phyloP scores from a whole-genome alignment of 2,797 vertebrate species.

The Hylomyscus alleni region DNA sequence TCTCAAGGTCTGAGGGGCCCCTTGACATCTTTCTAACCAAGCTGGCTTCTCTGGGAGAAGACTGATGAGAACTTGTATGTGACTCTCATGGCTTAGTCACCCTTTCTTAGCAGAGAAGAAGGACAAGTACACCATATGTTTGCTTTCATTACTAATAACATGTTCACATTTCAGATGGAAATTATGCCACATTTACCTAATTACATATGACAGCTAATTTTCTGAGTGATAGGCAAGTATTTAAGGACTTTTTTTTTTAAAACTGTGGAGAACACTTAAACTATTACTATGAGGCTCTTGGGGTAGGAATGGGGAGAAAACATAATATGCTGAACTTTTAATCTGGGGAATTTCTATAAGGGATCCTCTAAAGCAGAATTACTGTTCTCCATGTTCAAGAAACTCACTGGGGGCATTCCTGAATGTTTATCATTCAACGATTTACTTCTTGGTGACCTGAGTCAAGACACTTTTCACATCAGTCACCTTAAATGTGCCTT shows the following conservation, averaged over 20 bases:
- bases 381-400: background rate
- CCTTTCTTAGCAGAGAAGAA: constrained; percentile 79
- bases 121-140: constrained; percentile 86
- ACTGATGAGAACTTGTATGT: background rate
- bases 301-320: background rate
- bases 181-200: constrained; percentile 87
- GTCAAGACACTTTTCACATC: background rate
- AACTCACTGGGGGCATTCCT: background rate
- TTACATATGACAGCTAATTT: constrained; percentile 90
- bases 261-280: constrained; percentile 44
- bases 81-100: background rate
- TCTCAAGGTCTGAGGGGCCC: background rate
- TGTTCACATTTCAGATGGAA: constrained; percentile 80
- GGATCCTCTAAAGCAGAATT: background rate
- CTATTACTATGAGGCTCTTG: background rate
- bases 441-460: background rate
- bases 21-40: background rate
- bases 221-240: constrained; percentile 83
- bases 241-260: constrained; percentile 80
- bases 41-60: background rate
- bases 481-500: background rate
- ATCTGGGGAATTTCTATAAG: background rate
- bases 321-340: background rate
- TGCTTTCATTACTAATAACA: constrained; percentile 86
- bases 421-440: background rate